Evolutionary conservation across 2,888 invertebrate genomes (phyloP), one percentile per base, ranked within the genome.

Genomic region (Sepioteuthis lessoniana): DNA sequence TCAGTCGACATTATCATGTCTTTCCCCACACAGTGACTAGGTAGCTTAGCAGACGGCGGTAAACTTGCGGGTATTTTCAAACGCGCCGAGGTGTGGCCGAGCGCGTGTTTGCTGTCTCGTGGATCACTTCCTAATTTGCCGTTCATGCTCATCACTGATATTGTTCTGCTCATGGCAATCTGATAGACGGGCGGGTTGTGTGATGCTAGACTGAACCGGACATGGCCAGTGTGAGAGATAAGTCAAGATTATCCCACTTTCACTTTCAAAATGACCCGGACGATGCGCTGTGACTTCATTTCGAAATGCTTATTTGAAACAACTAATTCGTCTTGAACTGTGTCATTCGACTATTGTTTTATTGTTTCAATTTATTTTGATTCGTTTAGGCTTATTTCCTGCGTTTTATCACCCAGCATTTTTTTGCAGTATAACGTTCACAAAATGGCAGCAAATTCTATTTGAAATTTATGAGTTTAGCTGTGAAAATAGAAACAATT

Each of bases 81-180:
- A 76, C 16, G n/a, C n/a, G n/a, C 10, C n/a, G 76, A 10, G n/a
- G 76, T 76, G n/a, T n/a, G 76, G 76, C 19, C 76, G 76, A 10
- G 28, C 60, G n/a, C 76, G 76, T 19, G n/a, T 35, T 76, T n/a
- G 76, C n/a, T 16, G 76, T 76, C n/a, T 25, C 76, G 16, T 76
- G 76, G 76, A n/a, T n/a, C 76, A 76, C 76, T 76, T 76, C 76
- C 76, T n/a, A 16, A 76, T 76, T 76, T 76, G n/a, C 76, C 76
- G 76, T 76, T 35, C 76, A 35, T n/a, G 76, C 76, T n/a, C 76
- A 76, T 76, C 76, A 35, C 76, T 76, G 76, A 76, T 76, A 76
- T 76, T 76, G n/a, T 76, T 76, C 76, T 76, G 76, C 76, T n/a
- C 76, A 76, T 76, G 19, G 76, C 76, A 76, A 76, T 76, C n/a